Evolutionary conservation across 2,797 vertebrate genomes (phyloP).

Genomic region (Coregonus suidteri): DNA sequence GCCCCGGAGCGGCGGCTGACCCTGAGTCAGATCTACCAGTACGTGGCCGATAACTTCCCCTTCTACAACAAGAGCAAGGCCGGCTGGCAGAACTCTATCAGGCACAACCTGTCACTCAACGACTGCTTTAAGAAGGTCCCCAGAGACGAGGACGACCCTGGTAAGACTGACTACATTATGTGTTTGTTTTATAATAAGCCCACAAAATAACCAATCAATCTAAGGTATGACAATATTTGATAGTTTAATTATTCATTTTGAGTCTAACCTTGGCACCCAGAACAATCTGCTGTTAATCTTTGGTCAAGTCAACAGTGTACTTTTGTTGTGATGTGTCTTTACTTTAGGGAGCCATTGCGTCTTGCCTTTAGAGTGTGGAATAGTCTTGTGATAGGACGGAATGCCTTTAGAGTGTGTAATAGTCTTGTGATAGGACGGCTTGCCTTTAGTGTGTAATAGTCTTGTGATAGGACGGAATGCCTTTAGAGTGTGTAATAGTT

Average conservation of each 20-base stretch:
- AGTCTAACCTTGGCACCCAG: neutral
- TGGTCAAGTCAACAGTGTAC: neutral
- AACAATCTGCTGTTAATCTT: neutral
- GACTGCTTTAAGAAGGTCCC: slow-evolving; percentile 99
- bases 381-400: neutral
- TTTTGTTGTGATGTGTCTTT: neutral
- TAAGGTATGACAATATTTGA: neutral
- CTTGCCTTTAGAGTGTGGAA: neutral
- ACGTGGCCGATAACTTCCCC: slow-evolving; percentile 97
- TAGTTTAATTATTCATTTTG: neutral
- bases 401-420: too few relatives aligned
- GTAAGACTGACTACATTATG: slow-evolving; percentile 67
- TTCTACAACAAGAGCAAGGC: slow-evolving; percentile 99
- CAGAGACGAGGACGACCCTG: slow-evolving; percentile 94
- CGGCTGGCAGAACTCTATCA: slow-evolving; percentile 97
- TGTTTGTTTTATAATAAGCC: neutral
- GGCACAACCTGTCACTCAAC: slow-evolving; percentile 95
- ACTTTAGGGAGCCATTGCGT: neutral
- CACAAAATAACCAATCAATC: neutral
- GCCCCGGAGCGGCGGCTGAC: slow-evolving; percentile 92
- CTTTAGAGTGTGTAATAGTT: too few relatives aligned
- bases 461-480: too few relatives aligned
- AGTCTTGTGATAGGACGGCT: too few relatives aligned
- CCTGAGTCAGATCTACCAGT: slow-evolving; percentile 98
- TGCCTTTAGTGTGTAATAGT: too few relatives aligned